Evolutionary conservation across 2,797 vertebrate genomes (phyloP), one percentile per base, ranked within the genome.

Genomic region (Hafferia zeledoni): DNA sequence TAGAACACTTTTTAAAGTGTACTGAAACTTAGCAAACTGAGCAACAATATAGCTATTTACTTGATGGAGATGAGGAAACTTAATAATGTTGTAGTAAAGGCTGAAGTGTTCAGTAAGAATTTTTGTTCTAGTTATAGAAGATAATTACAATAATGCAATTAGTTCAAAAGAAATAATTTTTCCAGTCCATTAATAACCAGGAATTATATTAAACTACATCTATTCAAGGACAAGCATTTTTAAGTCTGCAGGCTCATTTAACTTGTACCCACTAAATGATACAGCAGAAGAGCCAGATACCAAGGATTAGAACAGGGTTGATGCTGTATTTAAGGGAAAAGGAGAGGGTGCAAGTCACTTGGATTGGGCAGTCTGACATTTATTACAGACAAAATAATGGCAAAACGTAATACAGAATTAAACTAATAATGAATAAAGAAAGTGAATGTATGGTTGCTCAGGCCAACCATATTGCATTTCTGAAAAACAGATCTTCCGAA

Each of bases 191-290:
- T 94, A 90, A 69, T 88, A 94, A 88, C 30, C 24, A 76, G 79
- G 65, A 91, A 94, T 87, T 75, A 82, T 74, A 93, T 14, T 88
- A 71, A 94, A 94, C 24, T 63, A 60, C 65, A 86, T 70, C 67
- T 84, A 87, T 53, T 83, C 65, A 86, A 91, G 47, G 63, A 92
- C 35, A 94, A 93, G 82, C 52, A 92, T 86, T 93, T 92, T 91
- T 50, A 93, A 91, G 93, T 68, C 76, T 74, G 65, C 44, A 93
- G 87, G 80, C 59, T 91, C 83, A 93, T 88, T 92, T 91, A 92
- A 70, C 70, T 90, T 76, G 63, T 47, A 92, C 17, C 17, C 67
- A 70, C 43, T 52, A 94, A 90, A 91, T 25, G 57, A 90, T 63
- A 92, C 14, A 75, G 67, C 71, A 87, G 31, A 65, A 83, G 35